phyloP scores from a whole-genome alignment of 2,113 vertebrate genomes.

The Sylvia atricapilla region DNA sequence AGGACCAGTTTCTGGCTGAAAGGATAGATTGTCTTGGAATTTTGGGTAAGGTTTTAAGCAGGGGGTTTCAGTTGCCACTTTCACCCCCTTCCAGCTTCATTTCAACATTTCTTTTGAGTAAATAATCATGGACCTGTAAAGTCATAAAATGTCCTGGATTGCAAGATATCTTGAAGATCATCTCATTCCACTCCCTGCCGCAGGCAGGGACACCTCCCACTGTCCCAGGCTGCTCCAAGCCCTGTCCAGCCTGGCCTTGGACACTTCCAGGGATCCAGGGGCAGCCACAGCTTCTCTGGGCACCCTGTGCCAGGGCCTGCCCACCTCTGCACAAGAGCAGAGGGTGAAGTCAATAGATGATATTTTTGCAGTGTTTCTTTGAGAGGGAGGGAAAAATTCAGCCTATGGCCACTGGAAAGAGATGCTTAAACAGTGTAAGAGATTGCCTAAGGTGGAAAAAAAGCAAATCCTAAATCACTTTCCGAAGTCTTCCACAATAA shows the following conservation, averaged over 20 bases:
- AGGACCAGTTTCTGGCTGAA: background rate
- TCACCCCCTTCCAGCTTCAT: background rate
- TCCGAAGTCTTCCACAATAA: background rate
- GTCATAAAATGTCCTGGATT: accelerated
- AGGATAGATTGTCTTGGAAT: background rate
- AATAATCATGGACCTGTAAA: background rate
- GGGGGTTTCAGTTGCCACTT: background rate
- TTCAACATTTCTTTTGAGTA: background rate
- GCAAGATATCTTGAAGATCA: background rate
- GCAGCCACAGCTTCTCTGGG: background rate
- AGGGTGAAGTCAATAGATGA: background rate
- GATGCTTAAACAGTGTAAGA: background rate
- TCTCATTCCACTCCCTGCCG: background rate
- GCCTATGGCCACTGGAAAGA: background rate
- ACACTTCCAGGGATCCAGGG: background rate
- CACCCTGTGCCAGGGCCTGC: background rate
- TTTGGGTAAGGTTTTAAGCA: background rate
- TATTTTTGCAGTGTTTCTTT: background rate
- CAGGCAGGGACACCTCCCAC: background rate
- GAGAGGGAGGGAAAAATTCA: background rate
- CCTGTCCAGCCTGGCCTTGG: accelerated
- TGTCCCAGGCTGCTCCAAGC: background rate
- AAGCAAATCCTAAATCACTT: background rate
- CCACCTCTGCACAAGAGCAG: background rate
- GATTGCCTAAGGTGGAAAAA: background rate